Conservation (phyloP, 2,797 vertebrate genomes). For the Synaphobranchus kaupii region DNA sequence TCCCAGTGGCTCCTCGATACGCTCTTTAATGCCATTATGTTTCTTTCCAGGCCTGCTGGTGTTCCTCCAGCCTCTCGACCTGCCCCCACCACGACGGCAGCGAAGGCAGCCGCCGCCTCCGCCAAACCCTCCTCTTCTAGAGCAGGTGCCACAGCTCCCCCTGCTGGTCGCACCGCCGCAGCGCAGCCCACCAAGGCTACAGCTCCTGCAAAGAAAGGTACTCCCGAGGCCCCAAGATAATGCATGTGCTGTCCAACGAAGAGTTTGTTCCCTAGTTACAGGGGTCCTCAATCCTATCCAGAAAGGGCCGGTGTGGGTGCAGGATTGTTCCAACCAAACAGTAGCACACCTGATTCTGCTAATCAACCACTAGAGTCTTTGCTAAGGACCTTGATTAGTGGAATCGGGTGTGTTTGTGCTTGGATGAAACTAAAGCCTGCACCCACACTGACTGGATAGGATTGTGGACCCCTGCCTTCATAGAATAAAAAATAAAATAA, state of each 20-base stretch:
- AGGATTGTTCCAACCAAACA: no score
- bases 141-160: slow-evolving; percentile 48
- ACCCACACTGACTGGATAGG: no score
- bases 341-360: no score
- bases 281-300: no score
- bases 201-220: slow-evolving; percentile 69
- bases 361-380: no score
- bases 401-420: no score
- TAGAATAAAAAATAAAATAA: no score
- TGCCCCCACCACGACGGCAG: slow-evolving; percentile 26
- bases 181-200: slow-evolving; percentile 53
- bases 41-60: slow-evolving; percentile 54
- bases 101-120: slow-evolving; percentile 40
- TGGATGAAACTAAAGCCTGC: no score
- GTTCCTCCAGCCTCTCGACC: slow-evolving; percentile 46
- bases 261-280: background rate
- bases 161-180: slow-evolving; percentile 58
- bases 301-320: no score
- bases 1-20: background rate
- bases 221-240: no score
- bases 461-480: no score
- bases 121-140: slow-evolving; percentile 52
- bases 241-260: background rate
- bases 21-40: background rate
- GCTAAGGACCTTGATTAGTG: no score